These are phyloP conservation scores for Oxygymnocypris stewartii DNA, from an alignment of 2,113 vertebrate genomes.

Conservation along the genomic window DNA sequence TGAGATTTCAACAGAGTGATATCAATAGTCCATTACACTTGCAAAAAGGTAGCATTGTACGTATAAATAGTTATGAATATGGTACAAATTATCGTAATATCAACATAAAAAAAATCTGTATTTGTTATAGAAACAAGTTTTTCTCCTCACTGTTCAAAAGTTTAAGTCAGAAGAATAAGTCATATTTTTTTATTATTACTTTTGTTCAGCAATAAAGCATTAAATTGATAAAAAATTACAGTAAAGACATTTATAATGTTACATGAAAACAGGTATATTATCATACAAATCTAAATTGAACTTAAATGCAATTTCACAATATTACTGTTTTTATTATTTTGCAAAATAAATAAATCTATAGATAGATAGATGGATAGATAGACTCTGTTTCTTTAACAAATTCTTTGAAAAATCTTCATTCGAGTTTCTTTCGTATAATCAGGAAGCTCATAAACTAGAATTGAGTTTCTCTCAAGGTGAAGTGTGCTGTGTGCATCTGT, in stretches of 20 bases:
- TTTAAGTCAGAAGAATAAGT: not conserved
- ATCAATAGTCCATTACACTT: not conserved
- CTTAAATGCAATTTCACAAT: not conserved
- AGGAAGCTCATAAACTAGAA: conserved; percentile 1
- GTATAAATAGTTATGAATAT: conserved; percentile 1
- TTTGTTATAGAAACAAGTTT: not conserved
- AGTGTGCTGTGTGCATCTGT: too few relatives aligned
- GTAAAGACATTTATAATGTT: not conserved
- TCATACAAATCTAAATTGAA: not conserved
- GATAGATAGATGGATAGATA: not conserved
- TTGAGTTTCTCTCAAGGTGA: not conserved
- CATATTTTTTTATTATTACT: not conserved
- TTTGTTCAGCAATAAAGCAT: not conserved
- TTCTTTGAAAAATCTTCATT: too few relatives aligned
- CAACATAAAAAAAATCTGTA: not conserved
- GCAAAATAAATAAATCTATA: not conserved
- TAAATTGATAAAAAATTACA: not conserved
- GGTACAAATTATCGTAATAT: not conserved
- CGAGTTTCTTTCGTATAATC: not conserved
- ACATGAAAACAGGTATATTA: not conserved
- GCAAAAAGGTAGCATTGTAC: not conserved
- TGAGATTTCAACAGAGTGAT: not conserved
- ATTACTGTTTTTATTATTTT: not conserved
- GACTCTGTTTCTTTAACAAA: too few relatives aligned
- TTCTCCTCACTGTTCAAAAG: not conserved